Conservation (phyloP, 64 coral and sea anemone genomes). For the Anthopleura sola region DNA sequence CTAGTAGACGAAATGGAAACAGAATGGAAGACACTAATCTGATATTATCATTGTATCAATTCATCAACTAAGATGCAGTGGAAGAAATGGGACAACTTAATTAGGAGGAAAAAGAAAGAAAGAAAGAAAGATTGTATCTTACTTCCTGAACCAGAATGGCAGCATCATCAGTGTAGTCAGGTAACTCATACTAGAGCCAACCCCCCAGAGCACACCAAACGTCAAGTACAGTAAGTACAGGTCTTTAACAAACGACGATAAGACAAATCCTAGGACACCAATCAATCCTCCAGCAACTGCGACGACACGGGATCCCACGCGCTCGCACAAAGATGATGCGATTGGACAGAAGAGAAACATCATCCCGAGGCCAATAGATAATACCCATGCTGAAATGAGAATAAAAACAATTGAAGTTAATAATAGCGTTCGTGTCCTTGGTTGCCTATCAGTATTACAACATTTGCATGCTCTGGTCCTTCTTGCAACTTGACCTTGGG, state of each 20-base stretch:
- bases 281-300: constrained; percentile 71
- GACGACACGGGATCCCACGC: constrained; percentile 74
- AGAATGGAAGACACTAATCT: neutral
- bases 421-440: no score
- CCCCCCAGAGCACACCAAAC: constrained; percentile 70
- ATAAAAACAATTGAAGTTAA: neutral
- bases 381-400: constrained; percentile 59
- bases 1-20: no score
- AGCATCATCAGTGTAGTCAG: constrained; percentile 59
- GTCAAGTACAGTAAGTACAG: constrained; percentile 54
- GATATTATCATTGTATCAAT: no score
- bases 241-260: constrained; percentile 65
- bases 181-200: constrained; percentile 75
- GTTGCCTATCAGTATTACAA: no score
- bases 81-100: no score
- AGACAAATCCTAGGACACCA: constrained; percentile 56
- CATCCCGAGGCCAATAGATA: constrained; percentile 81
- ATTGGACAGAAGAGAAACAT: constrained; percentile 80
- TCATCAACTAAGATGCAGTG: no score
- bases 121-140: neutral
- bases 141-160: constrained; percentile 76
- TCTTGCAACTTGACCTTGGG: no score
- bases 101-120: no score
- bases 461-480: no score
- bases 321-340: constrained; percentile 72